These are phyloP conservation scores for Lymantria monacha DNA, from an alignment of 2,888 invertebrate species.

Conservation along the genomic window DNA sequence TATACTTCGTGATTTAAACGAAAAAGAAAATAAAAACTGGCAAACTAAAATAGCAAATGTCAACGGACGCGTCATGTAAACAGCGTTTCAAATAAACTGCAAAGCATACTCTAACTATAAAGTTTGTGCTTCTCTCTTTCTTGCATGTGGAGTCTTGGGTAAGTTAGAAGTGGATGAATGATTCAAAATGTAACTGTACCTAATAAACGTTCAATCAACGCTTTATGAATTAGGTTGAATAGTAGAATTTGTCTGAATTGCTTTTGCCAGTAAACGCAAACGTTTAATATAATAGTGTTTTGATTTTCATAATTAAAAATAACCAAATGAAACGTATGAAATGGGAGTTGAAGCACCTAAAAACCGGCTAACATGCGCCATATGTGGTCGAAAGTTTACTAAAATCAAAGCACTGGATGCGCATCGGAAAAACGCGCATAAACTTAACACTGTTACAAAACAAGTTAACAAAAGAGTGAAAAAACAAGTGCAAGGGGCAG, in stretches of 20 bases:
- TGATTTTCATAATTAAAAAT: not conserved
- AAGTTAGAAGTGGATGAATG: not conserved
- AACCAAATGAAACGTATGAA: slow-evolving; percentile 24
- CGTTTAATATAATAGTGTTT: no score
- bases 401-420: slow-evolving; percentile 41
- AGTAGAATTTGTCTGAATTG: no score
- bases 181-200: no score
- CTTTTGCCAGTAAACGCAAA: no score
- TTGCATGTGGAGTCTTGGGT: not conserved
- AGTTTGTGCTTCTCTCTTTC: not conserved
- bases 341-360: slow-evolving; percentile 56
- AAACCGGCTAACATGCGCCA: slow-evolving; percentile 45
- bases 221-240: no score
- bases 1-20: no score
- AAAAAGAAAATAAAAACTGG: slow-evolving; percentile 1
- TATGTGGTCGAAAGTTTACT: slow-evolving; percentile 49
- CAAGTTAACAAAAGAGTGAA: slow-evolving; percentile 5
- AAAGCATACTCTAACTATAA: not conserved
- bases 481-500: not conserved
- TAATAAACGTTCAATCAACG: no score
- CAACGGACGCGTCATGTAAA: slow-evolving; percentile 5
- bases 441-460: slow-evolving; percentile 10
- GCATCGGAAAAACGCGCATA: slow-evolving; percentile 44
- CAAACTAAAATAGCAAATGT: slow-evolving; percentile 5
- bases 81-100: not conserved